Base-by-base conservation (phyloP, 2,797 vertebrate species). In the Cyprinella venusta region DNA sequence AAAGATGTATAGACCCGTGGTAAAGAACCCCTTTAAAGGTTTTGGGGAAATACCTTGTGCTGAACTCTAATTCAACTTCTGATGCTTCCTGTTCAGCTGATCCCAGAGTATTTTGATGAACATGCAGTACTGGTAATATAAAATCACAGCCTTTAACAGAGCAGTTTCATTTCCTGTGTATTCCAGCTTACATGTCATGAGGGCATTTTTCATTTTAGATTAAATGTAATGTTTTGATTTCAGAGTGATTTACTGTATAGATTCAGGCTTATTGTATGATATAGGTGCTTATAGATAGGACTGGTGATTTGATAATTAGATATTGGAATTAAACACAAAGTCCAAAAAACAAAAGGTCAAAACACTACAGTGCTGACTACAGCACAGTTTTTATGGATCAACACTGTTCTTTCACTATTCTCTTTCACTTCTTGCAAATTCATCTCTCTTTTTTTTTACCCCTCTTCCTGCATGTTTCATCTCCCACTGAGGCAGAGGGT, bases 31-130 rank as follows among this genome's bases (percentile, higher is more conserved):
- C 10, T 24, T 59, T 59, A 59, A 59, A 26, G 12, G 56, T 19
- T 50, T n/a, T 79, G 2, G 5, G 24, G 12, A 30, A 76, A 13
- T 48, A 40, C 13, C 8, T 16, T 42, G 8, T 7, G 16, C 18
- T 70, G 33, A 63, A 70, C 45, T 52, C 56, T 4, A 18, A 36
- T 16, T 72, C 40, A 81, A 24, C 54, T 48, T 33, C 21, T 64
- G 40, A 16, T 9, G 56, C 42, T 81, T 81, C 56, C 69, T 38
- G 80, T n/a, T 65, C 80, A 74, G 80, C 30, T 64, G 70, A 63
- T 38, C 52, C 48, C 68, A 24, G 42, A 48, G 42, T 36, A 15
- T 68, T 81, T 19, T 74, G 26, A 36, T 36, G 69, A 75, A 33
- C 70, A 38, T 15, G 70, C 40, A 81, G 42, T 50, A 54, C 15